Base-by-base conservation (phyloP, 2,888 invertebrate species). In the Rhagonycha fulva region DNA sequence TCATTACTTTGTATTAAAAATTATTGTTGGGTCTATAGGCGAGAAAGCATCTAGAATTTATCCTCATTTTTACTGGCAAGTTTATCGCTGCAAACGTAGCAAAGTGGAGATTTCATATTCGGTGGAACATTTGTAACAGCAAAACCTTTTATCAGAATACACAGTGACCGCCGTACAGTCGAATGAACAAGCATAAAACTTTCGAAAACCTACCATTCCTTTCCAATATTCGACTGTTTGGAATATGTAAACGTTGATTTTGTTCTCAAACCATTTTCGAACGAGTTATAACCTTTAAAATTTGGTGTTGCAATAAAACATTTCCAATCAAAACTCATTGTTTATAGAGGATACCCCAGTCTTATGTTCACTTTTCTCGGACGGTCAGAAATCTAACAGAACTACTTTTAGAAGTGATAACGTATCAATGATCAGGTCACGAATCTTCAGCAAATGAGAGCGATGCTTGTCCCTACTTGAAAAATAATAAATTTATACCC, bases 31-130 rank as follows among this genome's bases (percentile, higher is more conserved):
- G 61, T 77, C 80, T 79, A 75, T 76, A 74, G 79, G 79, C 76
- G 78, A 80, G 82, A 82, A 82, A 82, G 82, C 80, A 79, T 78
- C 81, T 80, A 79, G 82, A 82, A 85, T 85, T 85, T 85, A 85
- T 85, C 84, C 84, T 84, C 85, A 84, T 85, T 84, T 85, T 85
- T 85, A 85, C 83, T 85, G 85, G 82, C 83, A 80, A 82, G 83
- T 85, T 85, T 85, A 85, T 85, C 84, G 83, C 82, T 82, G 83
- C 82, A 82, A 80, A 82, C 83, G 83, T 82, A 82, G 83, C 81
- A 81, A 81, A 81, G 81, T 79, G 75, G 80, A 78, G 80, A 79
- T 81, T 82, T 82, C 82, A 82, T 82, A 83, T 84, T 82, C 82
- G 81, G 80, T 72, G 80, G 81, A 79, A 82, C 84, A 84, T 84